Conservation (phyloP, 1,140 invertebrate genomes). For the Neodiprion fabricii region DNA sequence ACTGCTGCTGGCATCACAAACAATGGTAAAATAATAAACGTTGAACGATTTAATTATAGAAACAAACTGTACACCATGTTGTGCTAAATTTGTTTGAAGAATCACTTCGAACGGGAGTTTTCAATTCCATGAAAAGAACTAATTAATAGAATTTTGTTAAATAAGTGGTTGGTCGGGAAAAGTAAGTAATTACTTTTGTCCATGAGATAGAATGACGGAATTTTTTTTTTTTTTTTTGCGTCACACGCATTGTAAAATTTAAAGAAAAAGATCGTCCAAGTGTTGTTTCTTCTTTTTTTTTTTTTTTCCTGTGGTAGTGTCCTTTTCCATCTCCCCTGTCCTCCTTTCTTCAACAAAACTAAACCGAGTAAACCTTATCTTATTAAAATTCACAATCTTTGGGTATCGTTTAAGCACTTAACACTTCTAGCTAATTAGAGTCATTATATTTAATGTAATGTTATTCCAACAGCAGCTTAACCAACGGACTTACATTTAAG, state of each 20-base stretch:
- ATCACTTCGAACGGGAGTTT: not conserved
- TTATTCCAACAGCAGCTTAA: constrained; percentile 59
- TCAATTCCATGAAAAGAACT: no score
- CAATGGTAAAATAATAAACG: no score
- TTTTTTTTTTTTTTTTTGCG: no score
- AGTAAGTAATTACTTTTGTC: no score
- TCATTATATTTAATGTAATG: constrained; percentile 44
- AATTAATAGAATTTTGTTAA: no score
- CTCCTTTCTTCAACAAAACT: not conserved
- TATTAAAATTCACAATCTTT: no score
- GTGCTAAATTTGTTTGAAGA: not conserved
- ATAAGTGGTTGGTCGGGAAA: no score
- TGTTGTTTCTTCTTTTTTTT: not conserved
- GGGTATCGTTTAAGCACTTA: not conserved
- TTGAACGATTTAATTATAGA: no score
- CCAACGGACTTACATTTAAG: constrained; percentile 53
- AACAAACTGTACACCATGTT: no score
- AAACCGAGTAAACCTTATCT: not conserved
- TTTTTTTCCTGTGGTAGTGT: not conserved
- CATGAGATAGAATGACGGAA: no score
- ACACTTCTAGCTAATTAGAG: constrained; percentile 2
- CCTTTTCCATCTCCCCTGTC: not conserved
- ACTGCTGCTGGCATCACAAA: not conserved
- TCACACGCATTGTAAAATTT: not conserved
- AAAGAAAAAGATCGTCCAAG: not conserved